Base-by-base conservation (phyloP, 2,113 vertebrate genomes). In the Dipodomys merriami region DNA sequence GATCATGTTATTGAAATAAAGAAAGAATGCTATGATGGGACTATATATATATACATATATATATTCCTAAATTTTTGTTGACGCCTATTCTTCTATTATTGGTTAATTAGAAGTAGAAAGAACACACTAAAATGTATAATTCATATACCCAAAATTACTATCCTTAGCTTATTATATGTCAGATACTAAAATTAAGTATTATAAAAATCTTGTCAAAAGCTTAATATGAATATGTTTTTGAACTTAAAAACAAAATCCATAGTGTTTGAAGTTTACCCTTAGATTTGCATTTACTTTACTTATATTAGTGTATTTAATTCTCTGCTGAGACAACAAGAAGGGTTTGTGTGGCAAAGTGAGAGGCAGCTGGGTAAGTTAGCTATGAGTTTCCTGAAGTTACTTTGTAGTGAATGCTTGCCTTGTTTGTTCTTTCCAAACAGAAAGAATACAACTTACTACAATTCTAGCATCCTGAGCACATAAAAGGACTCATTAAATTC, bases 1-100 rank as follows among this genome's bases (percentile, higher is more conserved):
- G 12, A 67, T 57, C 57, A 62, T 29, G 46, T 9, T 35, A 74
- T 83, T 74, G 65, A 35, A 94, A 80, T 92, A 96, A 83, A 86
- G 77, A 93, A 49, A 79, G 25, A 85, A 72, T 64, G 27, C 20
- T 83, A 27, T 84, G n/a, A 29, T 46, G 44, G 39, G 19, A 30
- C 67, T 49, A 49, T 10, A 49, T 12, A 49, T 12, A 49, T 12
- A 11, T 12, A 49, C 6, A 49, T 11, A 49, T 11, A 49, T 11
- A 49, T 49, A 49, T 39, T 20, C 35, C 35, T 25, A 62, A 80
- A 73, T 49, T 68, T 87, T 67, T 68, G 2, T 25, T 87, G 60
- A 82, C 53, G 30, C 1, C 0, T 64, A n/a, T 57, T 77, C 30
- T 93, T 46, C 15, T 84, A 57, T 49, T 74, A 39, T 7, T 73